Conservation (phyloP, 2,113 vertebrate species). For the Ptilorrhoa leucosticta region DNA sequence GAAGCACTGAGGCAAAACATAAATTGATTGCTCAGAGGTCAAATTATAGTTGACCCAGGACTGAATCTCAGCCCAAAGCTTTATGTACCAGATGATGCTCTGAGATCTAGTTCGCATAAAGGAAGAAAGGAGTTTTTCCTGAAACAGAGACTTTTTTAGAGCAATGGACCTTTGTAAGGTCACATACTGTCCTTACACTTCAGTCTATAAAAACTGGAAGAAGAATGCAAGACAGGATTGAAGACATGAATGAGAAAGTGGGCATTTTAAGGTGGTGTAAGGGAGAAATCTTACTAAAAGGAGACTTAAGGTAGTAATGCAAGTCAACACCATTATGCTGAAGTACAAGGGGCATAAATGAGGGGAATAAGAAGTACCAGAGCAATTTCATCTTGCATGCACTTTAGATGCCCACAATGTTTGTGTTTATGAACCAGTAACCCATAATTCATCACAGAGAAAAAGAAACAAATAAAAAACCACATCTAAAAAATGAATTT, state of each 20-base stretch:
- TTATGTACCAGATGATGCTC: not conserved
- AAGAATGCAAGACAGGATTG: not conserved
- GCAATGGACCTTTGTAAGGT: not conserved
- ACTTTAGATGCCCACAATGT: not conserved
- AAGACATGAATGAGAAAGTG: not conserved
- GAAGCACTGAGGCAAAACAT: not conserved
- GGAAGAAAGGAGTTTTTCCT: not conserved
- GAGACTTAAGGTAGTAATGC: not conserved
- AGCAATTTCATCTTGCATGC: not conserved
- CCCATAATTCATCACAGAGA: not conserved
- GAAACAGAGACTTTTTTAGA: not conserved
- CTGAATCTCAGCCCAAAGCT: not conserved
- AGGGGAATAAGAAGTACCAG: not conserved
- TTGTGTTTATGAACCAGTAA: not conserved
- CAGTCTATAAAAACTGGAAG: not conserved
- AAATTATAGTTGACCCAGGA: not conserved
- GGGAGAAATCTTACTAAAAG: not conserved
- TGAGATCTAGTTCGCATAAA: not conserved
- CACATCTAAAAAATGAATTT: not conserved
- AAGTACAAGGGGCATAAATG: not conserved
- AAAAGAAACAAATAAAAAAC: not conserved
- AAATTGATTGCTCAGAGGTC: not conserved
- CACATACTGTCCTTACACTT: not conserved
- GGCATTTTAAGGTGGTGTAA: not conserved
- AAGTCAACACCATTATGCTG: not conserved